Conservation (phyloP, 2,888 invertebrate species). For the Epinotia nisella region DNA sequence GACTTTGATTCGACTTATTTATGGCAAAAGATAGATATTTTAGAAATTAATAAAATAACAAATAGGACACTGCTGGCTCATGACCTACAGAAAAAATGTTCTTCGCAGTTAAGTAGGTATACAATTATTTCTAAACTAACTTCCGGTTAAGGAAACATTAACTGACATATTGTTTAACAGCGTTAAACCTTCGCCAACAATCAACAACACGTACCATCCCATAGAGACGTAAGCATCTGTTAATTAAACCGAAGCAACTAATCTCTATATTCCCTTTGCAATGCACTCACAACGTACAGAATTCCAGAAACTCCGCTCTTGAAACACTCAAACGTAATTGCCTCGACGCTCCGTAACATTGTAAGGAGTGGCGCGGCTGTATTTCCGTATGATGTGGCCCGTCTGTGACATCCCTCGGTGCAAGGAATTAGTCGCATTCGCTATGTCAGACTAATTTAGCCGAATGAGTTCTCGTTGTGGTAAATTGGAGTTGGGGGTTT, state of each 20-base stretch:
- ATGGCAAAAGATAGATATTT: too few relatives aligned
- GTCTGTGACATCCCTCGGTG: neutral
- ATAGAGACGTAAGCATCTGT: neutral
- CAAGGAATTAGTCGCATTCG: constrained; percentile 26
- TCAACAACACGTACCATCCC: neutral
- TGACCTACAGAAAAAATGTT: too few relatives aligned
- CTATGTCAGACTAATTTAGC: constrained; percentile 16
- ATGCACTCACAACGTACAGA: constrained; percentile 12
- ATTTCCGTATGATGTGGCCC: constrained; percentile 7
- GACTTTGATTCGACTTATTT: too few relatives aligned
- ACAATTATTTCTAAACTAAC: neutral
- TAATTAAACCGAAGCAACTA: constrained; percentile 16
- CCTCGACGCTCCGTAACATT: neutral
- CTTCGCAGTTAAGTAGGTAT: too few relatives aligned
- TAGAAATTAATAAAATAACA: too few relatives aligned
- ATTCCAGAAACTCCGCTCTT: constrained; percentile 18
- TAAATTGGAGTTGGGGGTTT: constrained; percentile 22
- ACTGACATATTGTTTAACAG: neutral
- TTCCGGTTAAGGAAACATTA: neutral
- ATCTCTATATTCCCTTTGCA: constrained; percentile 15
- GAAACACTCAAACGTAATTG: neutral
- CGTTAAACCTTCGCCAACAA: neutral
- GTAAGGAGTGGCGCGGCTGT: constrained; percentile 13
- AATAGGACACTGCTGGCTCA: too few relatives aligned
- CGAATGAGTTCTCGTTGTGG: constrained; percentile 12